Evolutionary conservation across 2,888 invertebrate genomes (phyloP).

Genomic region (Nemurella pictetii): DNA sequence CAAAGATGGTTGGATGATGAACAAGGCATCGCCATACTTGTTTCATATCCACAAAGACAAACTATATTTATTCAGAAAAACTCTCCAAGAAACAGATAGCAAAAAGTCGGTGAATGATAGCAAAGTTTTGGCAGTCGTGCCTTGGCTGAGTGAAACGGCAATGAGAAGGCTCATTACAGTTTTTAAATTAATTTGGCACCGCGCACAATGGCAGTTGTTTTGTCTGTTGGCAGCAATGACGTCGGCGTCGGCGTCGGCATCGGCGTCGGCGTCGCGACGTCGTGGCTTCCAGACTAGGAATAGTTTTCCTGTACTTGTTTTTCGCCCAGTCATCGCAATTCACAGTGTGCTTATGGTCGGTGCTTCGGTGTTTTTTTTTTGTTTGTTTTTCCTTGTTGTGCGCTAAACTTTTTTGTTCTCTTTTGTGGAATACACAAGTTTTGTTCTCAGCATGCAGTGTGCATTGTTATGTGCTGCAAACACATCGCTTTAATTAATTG

Average conservation of each 20-base stretch:
- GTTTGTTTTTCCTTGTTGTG: too few relatives aligned
- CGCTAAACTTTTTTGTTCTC: background rate
- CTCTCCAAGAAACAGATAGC: background rate
- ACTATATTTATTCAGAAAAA: too few relatives aligned
- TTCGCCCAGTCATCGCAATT: background rate
- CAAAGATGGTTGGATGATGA: too few relatives aligned
- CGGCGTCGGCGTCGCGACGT: background rate
- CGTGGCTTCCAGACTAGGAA: background rate
- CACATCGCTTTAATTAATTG: background rate
- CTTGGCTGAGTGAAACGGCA: background rate
- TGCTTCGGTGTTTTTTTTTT: background rate
- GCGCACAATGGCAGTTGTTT: constrained; percentile 5
- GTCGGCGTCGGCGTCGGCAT: background rate
- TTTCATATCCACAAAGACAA: too few relatives aligned
- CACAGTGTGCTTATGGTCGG: background rate
- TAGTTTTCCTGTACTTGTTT: background rate
- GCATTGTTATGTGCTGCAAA: background rate
- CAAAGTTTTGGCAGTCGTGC: background rate
- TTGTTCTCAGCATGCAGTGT: background rate
- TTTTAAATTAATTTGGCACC: constrained; percentile 17
- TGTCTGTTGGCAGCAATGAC: background rate
- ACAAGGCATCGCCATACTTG: too few relatives aligned
- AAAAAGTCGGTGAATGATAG: background rate
- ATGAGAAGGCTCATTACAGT: constrained; percentile 17
- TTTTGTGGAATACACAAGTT: background rate